These are phyloP conservation scores for Atethmia centrago DNA, from an alignment of 2,888 invertebrate species.

Conservation along the genomic window DNA sequence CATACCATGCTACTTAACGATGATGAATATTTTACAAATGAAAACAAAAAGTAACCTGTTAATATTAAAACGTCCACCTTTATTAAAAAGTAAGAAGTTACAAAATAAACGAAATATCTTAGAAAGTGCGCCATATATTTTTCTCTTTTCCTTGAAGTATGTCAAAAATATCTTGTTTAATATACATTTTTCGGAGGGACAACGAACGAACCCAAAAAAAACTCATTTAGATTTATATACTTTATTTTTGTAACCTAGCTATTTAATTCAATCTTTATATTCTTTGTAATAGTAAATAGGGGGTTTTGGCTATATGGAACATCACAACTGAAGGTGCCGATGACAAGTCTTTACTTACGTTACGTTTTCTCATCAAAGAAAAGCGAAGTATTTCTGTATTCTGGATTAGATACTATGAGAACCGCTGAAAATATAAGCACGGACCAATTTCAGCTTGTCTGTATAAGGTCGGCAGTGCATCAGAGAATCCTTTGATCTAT, in stretches of 20 bases:
- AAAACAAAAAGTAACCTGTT: not conserved
- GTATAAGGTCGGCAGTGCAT: too few species aligned
- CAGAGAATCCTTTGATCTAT: too few species aligned
- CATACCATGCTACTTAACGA: too few species aligned
- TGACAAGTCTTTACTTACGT: not conserved
- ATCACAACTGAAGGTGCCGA: not conserved
- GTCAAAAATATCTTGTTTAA: conserved; percentile 1
- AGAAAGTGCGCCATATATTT: conserved; percentile 4
- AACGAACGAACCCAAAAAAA: not conserved
- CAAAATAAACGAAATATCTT: not conserved
- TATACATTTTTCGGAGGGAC: not conserved
- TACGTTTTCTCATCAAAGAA: not conserved
- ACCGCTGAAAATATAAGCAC: too few species aligned
- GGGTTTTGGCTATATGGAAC: not conserved
- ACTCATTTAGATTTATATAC: too few species aligned
- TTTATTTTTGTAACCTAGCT: not conserved
- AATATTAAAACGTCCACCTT: not conserved
- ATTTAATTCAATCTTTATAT: not conserved
- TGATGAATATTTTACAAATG: too few species aligned
- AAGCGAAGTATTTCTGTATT: not conserved
- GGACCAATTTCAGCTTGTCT: too few species aligned
- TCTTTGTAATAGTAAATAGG: not conserved
- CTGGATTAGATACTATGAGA: not conserved
- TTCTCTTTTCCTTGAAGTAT: conserved; percentile 8
- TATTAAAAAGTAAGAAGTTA: not conserved